Evolutionary conservation across 2,888 invertebrate genomes (phyloP).

Genomic region (Drosophila fulvimacula): DNA sequence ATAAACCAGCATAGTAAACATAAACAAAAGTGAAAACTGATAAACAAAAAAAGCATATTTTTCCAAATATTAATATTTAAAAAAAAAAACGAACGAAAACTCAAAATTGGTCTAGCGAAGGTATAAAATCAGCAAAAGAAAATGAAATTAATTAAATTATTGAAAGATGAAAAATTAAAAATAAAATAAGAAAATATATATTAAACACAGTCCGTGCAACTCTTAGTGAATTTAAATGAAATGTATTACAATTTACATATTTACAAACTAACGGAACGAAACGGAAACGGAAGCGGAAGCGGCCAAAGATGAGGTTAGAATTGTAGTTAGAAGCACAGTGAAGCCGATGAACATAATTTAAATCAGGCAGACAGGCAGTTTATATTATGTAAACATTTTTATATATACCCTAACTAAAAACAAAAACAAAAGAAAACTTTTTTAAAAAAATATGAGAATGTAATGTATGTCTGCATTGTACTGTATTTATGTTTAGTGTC

Average conservation of each 20-base stretch:
- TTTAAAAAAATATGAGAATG: conserved; percentile 10
- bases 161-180: not conserved
- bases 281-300: conserved; percentile 36
- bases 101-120: conserved; percentile 70
- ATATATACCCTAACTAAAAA: conserved; percentile 36
- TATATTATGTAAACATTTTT: conserved; percentile 53
- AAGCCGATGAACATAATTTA: conserved; percentile 15
- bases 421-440: not conserved
- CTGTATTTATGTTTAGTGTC: conserved; percentile 77
- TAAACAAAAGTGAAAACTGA: conserved; percentile 53
- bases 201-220: conserved; percentile 75
- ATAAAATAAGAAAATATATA: conserved; percentile 19
- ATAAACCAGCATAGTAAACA: conserved; percentile 53
- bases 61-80: conserved; percentile 49
- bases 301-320: conserved; percentile 63
- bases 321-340: conserved; percentile 65
- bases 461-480: conserved; percentile 56
- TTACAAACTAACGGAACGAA: conserved; percentile 56
- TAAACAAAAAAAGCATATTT: conserved; percentile 64
- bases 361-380: conserved; percentile 29
- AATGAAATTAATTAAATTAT: conserved; percentile 35
- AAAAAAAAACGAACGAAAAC: not conserved
- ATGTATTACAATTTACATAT: conserved; percentile 70
- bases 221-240: conserved; percentile 79
- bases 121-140: conserved; percentile 57